phyloP scores from a whole-genome alignment of 2,797 vertebrate genomes.

The Hemibagrus guttatus region DNA sequence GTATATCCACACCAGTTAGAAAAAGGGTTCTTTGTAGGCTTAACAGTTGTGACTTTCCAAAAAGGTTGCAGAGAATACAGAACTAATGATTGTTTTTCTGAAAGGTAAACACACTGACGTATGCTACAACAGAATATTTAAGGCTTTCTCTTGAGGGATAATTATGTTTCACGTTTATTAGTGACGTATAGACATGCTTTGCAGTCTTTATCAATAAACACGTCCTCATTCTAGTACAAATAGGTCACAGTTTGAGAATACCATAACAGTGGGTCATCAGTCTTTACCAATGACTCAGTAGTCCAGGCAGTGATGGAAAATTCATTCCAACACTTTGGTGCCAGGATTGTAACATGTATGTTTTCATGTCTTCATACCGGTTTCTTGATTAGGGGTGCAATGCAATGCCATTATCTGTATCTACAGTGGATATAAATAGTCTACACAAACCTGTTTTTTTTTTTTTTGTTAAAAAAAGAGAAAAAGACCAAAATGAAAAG shows the following conservation, averaged over 20 bases:
- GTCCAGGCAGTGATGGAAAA: neutral
- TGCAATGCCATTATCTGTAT: neutral
- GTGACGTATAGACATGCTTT: neutral
- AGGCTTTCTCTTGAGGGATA: neutral
- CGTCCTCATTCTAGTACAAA: neutral
- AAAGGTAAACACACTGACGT: neutral
- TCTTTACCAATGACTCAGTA: conserved; percentile 1
- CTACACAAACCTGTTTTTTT: neutral
- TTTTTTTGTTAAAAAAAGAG: neutral
- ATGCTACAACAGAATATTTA: neutral
- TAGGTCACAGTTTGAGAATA: conserved; percentile 16
- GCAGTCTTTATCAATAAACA: neutral
- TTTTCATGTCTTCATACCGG: neutral
- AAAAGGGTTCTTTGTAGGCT: neutral
- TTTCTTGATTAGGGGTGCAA: neutral
- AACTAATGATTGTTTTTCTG: neutral
- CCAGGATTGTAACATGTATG: neutral
- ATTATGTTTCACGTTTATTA: neutral
- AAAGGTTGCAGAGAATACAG: neutral
- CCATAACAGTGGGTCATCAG: conserved; percentile 7
- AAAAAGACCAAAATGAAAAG: neutral
- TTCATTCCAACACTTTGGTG: neutral
- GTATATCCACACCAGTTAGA: neutral
- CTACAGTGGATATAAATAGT: neutral
- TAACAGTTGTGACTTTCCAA: neutral